Base-by-base conservation (phyloP, 2,888 invertebrate genomes). In the Amphipyra berbera region DNA sequence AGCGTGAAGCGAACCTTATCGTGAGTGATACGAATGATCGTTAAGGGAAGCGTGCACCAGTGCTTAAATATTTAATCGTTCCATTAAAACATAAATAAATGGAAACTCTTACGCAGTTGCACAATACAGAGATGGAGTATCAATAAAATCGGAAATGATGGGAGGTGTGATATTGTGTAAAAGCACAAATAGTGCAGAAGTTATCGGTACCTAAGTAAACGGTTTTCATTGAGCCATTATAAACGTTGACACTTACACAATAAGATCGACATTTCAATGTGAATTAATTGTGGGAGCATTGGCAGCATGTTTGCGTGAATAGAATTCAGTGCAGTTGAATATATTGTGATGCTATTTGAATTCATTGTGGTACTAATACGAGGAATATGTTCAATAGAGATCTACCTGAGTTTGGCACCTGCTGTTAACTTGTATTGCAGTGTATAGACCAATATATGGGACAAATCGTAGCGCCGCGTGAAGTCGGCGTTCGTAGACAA, bases 331-430 rank as follows among this genome's bases (percentile, higher is more conserved):
- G 80, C 86, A 83, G 85, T 83, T 54, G 65, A 66, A 70, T 70
- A 68, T 80, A 78, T 81, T 76, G 79, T 79, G 61, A 81, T 79
- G 82, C 83, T 86, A 85, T 86, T 82, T 72, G 63, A 76, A 80
- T 67, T 79, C 79, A 88, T 86, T 88, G 84, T 86, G 75, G 80
- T 74, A 85, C 82, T 85, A 88, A 88, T 90, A 90, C 89, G 81
- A 68, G 81, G 90, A 90, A 89, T 73, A 75, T 59, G 68, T 76
- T 88, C 85, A 90, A 92, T 87, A 83, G 87, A 80, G 80, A 80
- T 85, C 90, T 93, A 93, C 94, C 94, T 94, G 93, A 80, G 76
- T 66, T 77, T 74, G 88, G 71, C 92, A 93, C 93, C 94, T 92
- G 93, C 91, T 90, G 89, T 78, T 68, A 52, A 40, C 58, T 71